Evolutionary conservation across 2,888 invertebrate genomes (phyloP).

Genomic region (Tetranychus truncatus): DNA sequence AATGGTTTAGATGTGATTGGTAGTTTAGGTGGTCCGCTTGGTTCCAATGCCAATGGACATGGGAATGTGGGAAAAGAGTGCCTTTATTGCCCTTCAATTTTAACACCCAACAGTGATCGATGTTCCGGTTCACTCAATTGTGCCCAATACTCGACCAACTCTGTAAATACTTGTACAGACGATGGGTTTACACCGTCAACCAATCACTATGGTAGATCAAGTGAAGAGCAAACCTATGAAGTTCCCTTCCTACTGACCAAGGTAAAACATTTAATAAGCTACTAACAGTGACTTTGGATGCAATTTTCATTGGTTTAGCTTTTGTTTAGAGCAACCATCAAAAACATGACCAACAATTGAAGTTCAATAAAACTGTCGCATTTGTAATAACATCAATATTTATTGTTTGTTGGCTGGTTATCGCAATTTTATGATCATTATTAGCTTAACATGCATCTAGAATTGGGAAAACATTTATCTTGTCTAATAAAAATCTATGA

Average conservation of each 20-base stretch:
- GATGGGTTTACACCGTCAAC: neutral
- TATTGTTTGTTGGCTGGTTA: too few relatives aligned
- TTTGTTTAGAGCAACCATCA: too few relatives aligned
- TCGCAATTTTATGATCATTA: too few relatives aligned
- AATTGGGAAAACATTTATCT: too few relatives aligned
- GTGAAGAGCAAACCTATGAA: neutral
- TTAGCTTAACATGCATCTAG: too few relatives aligned
- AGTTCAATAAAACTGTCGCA: too few relatives aligned
- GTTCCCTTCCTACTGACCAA: neutral
- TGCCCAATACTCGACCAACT: neutral
- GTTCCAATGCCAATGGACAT: neutral
- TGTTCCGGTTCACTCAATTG: neutral
- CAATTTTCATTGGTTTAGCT: too few relatives aligned
- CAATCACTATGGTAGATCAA: neutral
- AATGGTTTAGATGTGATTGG: neutral
- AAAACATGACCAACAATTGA: too few relatives aligned
- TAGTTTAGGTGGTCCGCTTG: neutral
- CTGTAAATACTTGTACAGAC: neutral
- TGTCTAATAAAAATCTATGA: too few relatives aligned
- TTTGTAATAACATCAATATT: too few relatives aligned
- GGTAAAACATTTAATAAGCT: neutral
- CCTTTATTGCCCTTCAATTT: slow-evolving; percentile 9
- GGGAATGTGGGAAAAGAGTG: neutral
- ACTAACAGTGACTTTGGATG: too few relatives aligned
- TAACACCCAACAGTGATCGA: neutral